Percentiles rank a stretch among this genome's conserved stretches.
Conservation (phyloP, 2,797 vertebrate species). For the Amphiprion clarkii region DNA sequence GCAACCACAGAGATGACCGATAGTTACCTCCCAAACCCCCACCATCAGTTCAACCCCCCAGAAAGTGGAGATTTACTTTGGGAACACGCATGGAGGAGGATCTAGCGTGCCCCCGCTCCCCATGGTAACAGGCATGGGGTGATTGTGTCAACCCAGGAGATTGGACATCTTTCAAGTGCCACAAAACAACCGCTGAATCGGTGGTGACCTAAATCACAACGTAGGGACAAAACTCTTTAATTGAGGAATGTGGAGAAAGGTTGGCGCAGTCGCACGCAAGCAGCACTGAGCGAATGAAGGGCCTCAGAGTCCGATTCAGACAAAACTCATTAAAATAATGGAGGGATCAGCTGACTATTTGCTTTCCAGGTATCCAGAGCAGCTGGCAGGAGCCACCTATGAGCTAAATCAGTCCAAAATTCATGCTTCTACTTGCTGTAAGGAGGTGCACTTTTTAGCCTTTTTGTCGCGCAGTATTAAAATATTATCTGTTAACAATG, state of each 20-base stretch:
- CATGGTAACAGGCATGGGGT: conserved; percentile 85
- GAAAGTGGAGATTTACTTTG: conserved; percentile 81
- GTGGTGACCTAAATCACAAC: conserved; percentile 83
- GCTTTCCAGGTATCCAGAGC: not conserved
- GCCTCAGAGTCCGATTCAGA: conserved; percentile 10
- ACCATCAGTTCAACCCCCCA: conserved; percentile 35
- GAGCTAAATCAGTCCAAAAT: not conserved
- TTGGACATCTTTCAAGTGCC: conserved; percentile 79
- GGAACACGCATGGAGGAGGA: conserved; percentile 80
- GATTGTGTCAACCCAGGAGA: conserved; percentile 83
- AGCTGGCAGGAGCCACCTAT: not conserved
- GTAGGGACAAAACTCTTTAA: conserved; percentile 73
- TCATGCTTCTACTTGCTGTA: not conserved
- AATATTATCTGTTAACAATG: no score
- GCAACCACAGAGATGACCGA: conserved; percentile 71
- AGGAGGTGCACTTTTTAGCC: no score
- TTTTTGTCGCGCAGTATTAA: no score
- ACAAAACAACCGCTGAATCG: conserved; percentile 76
- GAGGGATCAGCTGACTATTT: conserved; percentile 6
- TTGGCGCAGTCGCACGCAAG: conserved; percentile 61
- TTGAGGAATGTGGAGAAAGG: conserved; percentile 72
- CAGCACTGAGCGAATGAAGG: conserved; percentile 8
- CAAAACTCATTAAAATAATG: not conserved
- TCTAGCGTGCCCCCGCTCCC: conserved; percentile 67
- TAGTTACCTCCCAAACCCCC: conserved; percentile 76